Base-by-base conservation (phyloP, 2,888 invertebrate genomes). In the Neoscelio sp. region DNA sequence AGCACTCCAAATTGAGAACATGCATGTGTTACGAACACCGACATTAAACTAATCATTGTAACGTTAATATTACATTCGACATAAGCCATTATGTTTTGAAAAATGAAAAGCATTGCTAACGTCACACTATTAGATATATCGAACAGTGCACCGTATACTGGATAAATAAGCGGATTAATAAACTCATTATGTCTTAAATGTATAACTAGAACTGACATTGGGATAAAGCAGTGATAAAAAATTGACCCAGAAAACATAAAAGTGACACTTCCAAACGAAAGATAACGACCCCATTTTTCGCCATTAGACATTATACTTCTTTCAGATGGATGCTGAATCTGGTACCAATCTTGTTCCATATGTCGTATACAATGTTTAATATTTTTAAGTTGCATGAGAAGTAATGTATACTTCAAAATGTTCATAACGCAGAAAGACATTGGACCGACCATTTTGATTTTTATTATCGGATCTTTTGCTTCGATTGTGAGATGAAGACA, bases 371-470 rank as follows among this genome's bases (percentile, higher is more conserved):
- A 73, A 18, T n/a, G 5, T 50, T 48, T 65, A 7, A 65, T 50
- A 7, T 7, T 23, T 18, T 64, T 54, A 0, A 56, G 4, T 15
- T 56, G 8, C 0, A 30, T 3, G 0, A 74, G 20, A 0, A 74
- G 13, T 0, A 64, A 30, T 5, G 40, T 48, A 1, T 33, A 6
- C 33, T 74, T 64, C 8, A 50, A 20, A 10, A 26, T 40, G 20
- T 65, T 74, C 56, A 65, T 74, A 0, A 50, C 20, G 8, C 15
- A 28, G 40, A 74, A 74, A 6, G 73, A 48, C 56, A 74, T 48
- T 7, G 73, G 73, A 10, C 73, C 73, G 0, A 26, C 18, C 35
- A 54, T 44, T 0, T 35, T 18, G 8, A 56, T 4, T 64, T 13
- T 46, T 6, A 10, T 20, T 0, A 6, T 0, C 3, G 3, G 7